These are phyloP conservation scores for Lycia hirtaria DNA, from an alignment of 2,888 invertebrate genomes.

Conservation along the genomic window DNA sequence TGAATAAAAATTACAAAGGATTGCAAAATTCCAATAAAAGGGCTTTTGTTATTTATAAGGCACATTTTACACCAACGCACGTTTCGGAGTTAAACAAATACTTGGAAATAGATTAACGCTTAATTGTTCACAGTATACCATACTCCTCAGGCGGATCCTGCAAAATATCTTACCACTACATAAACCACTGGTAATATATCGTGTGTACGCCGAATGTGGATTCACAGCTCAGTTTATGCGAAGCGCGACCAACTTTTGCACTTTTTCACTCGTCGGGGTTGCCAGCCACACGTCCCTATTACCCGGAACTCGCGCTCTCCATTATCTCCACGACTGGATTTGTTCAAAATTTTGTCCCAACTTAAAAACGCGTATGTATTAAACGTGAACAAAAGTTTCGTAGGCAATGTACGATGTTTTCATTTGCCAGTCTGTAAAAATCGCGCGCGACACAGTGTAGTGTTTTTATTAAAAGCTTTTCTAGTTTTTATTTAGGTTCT, in stretches of 20 bases:
- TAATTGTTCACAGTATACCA: too few relatives aligned
- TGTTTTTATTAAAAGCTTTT: too few relatives aligned
- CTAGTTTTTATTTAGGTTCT: too few relatives aligned
- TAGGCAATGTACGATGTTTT: conserved; percentile 50
- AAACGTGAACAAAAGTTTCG: conserved; percentile 57
- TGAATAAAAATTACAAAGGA: too few relatives aligned
- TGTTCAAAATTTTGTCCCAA: conserved; percentile 73
- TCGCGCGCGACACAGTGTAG: conserved; percentile 37
- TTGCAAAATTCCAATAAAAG: too few relatives aligned
- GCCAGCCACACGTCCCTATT: conserved; percentile 80
- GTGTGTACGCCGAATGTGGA: conserved; percentile 19
- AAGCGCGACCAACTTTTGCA: conserved; percentile 72
- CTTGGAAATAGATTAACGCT: too few relatives aligned
- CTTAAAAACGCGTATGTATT: conserved; percentile 64
- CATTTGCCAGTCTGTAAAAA: conserved; percentile 45
- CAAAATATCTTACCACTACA: conserved; percentile 14
- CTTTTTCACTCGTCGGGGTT: conserved; percentile 78
- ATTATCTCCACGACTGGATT: conserved; percentile 79
- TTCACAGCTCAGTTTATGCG: conserved; percentile 55
- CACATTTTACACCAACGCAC: too few relatives aligned
- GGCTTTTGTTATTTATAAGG: too few relatives aligned
- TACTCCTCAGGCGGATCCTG: too few relatives aligned
- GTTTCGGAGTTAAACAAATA: too few relatives aligned
- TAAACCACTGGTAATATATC: conserved; percentile 41
- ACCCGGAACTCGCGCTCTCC: conserved; percentile 78